These are phyloP conservation scores for Ancistrus triradiatus DNA, from an alignment of 2,113 vertebrate genomes.

Conservation along the genomic window DNA sequence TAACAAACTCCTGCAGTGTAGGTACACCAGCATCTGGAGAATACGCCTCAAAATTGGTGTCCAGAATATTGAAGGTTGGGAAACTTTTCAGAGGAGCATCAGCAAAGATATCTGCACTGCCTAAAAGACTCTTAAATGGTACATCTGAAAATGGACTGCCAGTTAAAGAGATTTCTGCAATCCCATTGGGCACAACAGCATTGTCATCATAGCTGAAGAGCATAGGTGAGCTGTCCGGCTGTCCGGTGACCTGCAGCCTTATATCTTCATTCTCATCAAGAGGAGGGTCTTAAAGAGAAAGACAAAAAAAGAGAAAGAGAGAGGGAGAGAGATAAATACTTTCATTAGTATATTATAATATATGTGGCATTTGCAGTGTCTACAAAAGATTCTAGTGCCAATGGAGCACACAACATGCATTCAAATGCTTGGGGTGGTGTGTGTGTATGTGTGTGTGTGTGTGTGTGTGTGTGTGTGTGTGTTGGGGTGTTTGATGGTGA, in stretches of 20 bases:
- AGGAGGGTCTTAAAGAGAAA: conserved; percentile 21
- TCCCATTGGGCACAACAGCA: background rate
- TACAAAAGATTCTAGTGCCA: too few relatives aligned
- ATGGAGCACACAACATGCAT: too few relatives aligned
- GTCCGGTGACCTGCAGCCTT: background rate
- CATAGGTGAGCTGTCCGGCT: conserved; percentile 39
- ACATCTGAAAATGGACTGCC: too few relatives aligned
- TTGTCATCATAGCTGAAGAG: background rate
- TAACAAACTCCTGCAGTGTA: conserved; percentile 13
- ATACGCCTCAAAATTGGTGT: background rate
- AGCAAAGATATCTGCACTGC: conserved; percentile 2
- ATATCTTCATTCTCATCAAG: background rate
- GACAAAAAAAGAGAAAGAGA: background rate
- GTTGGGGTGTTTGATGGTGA: too few relatives aligned
- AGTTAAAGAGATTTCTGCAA: background rate
- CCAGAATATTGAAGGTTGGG: background rate
- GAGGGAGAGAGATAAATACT: background rate
- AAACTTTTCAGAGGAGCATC: background rate
- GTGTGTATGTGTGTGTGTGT: too few relatives aligned
- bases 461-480: too few relatives aligned
- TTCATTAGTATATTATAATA: too few relatives aligned
- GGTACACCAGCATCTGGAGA: conserved; percentile 21
- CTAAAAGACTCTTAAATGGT: too few relatives aligned
- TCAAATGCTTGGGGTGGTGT: too few relatives aligned
- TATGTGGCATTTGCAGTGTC: too few relatives aligned